These are phyloP conservation scores for Scaptodrosophila latifasciaeformis DNA, from an alignment of 2,888 invertebrate genomes.

Conservation along the genomic window DNA sequence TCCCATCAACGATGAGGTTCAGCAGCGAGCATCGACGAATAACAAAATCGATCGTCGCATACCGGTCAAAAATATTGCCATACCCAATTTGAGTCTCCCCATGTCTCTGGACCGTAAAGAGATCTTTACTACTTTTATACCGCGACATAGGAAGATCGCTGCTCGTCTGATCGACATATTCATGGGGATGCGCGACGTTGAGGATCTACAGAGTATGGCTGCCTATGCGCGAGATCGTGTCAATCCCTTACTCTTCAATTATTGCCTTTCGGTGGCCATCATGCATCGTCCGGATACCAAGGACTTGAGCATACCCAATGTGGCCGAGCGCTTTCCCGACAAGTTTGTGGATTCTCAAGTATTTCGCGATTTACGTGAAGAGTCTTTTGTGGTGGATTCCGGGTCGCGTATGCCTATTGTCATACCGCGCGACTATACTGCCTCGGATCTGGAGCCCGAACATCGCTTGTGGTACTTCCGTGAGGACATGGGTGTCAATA, in stretches of 20 bases:
- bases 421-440: constrained; percentile 83
- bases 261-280: constrained; percentile 85
- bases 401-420: constrained; percentile 80
- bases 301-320: constrained; percentile 78
- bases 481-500: constrained; percentile 77
- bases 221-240: constrained; percentile 83
- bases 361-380: constrained; percentile 78
- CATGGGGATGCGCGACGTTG: constrained; percentile 82
- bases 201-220: constrained; percentile 82
- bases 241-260: constrained; percentile 88
- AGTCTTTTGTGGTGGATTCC: constrained; percentile 78
- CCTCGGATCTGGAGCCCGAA: constrained; percentile 84
- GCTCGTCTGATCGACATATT: constrained; percentile 82
- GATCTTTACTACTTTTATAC: constrained; percentile 84
- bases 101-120: constrained; percentile 80
- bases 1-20: constrained; percentile 76
- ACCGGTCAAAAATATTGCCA: constrained; percentile 78
- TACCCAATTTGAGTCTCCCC: constrained; percentile 80
- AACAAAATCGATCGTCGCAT: constrained; percentile 75
- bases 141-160: constrained; percentile 81
- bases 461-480: constrained; percentile 80
- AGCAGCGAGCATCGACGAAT: constrained; percentile 78
- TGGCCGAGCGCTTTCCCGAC: constrained; percentile 81
- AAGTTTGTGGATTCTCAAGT: constrained; percentile 80
- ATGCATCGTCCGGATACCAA: constrained; percentile 81